phyloP scores from a whole-genome alignment of 2,797 vertebrate species.

The Arvicola amphibius region DNA sequence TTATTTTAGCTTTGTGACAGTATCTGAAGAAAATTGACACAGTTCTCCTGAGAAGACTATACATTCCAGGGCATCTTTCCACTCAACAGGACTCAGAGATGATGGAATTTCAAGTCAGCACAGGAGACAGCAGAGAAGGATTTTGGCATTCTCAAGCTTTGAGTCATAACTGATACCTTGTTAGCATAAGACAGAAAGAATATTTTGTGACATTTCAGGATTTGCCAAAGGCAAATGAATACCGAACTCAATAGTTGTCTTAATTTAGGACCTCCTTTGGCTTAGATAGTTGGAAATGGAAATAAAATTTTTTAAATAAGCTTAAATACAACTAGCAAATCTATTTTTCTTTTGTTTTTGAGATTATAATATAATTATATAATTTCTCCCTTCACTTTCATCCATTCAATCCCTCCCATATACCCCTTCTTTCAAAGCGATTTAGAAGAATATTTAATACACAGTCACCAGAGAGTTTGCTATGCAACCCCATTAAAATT shows the following conservation, averaged over 20 bases:
- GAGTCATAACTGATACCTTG: conserved; percentile 41
- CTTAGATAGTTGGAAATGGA: neutral
- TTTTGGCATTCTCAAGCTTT: conserved; percentile 34
- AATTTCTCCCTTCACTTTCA: neutral
- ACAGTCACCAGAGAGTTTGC: neutral
- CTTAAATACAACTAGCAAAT: conserved; percentile 26
- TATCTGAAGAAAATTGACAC: conserved; percentile 25
- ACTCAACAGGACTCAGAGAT: neutral
- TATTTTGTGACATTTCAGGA: neutral
- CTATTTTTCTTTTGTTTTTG: neutral
- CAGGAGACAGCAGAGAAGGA: conserved; percentile 52
- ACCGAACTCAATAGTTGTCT: neutral
- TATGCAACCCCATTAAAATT: neutral
- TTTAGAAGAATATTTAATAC: neutral
- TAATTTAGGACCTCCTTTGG: neutral
- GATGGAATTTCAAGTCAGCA: conserved; percentile 54
- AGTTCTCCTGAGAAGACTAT: neutral
- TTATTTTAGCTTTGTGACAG: conserved; percentile 34
- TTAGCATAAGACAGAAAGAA: neutral
- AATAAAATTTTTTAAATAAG: neutral
- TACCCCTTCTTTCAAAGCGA: neutral
- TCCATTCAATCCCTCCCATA: neutral
- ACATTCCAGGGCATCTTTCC: conserved; percentile 50
- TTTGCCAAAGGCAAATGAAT: neutral
- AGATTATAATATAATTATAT: neutral